phyloP scores from a whole-genome alignment of 2,797 vertebrate genomes.

The Eleutherodactylus coqui region DNA sequence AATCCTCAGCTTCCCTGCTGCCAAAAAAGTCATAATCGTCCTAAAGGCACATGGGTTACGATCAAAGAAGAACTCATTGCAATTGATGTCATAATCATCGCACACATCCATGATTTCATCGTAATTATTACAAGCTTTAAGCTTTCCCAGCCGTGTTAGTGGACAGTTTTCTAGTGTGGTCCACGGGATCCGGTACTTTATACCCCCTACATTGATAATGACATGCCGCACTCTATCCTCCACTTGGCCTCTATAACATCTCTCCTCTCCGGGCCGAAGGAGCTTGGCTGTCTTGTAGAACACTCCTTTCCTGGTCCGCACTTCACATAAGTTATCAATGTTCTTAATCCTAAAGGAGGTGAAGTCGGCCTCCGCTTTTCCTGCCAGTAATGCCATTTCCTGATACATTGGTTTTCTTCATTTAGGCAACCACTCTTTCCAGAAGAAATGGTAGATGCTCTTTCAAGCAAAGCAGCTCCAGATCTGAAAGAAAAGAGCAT shows the following conservation, averaged over 20 bases:
- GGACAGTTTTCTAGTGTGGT: constrained; percentile 92
- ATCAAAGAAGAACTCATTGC: constrained; percentile 97
- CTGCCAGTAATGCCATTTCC: constrained; percentile 87
- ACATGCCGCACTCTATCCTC: constrained; percentile 77
- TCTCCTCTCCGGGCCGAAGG: constrained; percentile 75
- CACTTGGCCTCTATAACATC: constrained; percentile 70
- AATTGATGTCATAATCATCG: constrained; percentile 90
- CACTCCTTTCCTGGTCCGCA: constrained; percentile 83
- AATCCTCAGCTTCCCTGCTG: constrained; percentile 90
- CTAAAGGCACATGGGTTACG: constrained; percentile 93
- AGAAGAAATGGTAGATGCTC: constrained; percentile 35
- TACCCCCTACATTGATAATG: constrained; percentile 95
- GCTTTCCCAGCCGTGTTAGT: constrained; percentile 88
- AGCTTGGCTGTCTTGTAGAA: constrained; percentile 88
- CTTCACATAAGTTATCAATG: constrained; percentile 81
- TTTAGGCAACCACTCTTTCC: constrained; percentile 62
- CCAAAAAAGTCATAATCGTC: constrained; percentile 92
- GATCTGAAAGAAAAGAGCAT: constrained; percentile 48
- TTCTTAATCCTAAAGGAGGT: constrained; percentile 80
- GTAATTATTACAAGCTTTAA: constrained; percentile 86
- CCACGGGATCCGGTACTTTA: constrained; percentile 92
- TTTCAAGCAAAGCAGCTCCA: neutral
- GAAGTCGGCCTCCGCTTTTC: constrained; percentile 80
- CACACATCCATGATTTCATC: constrained; percentile 94
- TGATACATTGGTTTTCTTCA: constrained; percentile 78